Conservation (phyloP, 2,888 invertebrate genomes). For the Malacosoma neustria region DNA sequence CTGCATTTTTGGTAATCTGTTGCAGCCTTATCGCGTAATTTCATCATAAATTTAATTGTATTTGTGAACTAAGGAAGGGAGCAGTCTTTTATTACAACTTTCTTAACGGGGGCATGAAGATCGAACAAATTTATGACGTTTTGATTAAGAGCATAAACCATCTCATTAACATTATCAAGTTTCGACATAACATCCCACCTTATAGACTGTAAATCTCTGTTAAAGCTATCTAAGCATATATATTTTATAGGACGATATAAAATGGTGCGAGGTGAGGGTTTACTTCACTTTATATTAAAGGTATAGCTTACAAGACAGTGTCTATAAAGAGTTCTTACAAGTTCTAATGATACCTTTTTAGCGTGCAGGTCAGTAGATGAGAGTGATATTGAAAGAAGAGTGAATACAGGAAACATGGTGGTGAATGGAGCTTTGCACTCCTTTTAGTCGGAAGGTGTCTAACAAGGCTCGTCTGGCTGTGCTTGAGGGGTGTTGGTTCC, state of each 20-base stretch:
- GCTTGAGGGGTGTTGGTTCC: no score
- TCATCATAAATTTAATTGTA: slow-evolving; percentile 4
- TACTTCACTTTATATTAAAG: not conserved
- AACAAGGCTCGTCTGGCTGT: no score
- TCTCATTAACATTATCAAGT: not conserved
- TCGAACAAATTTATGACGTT: not conserved
- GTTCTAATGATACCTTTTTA: no score
- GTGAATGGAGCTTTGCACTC: no score
- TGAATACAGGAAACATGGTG: no score
- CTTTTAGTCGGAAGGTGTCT: no score
- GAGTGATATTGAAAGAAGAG: no score
- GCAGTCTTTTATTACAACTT: not conserved
- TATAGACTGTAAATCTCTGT: not conserved
- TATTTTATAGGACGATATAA: slow-evolving; percentile 1
- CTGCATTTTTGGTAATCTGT: not conserved
- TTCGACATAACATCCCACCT: not conserved
- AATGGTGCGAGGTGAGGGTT: not conserved
- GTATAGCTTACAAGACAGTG: no score
- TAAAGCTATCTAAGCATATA: not conserved
- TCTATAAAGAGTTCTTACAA: no score
- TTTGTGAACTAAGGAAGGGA: slow-evolving; percentile 3
- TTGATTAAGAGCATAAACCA: not conserved
- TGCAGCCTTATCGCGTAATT: not conserved
- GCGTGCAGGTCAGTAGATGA: no score
- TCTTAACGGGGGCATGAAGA: not conserved